A percentile compares a stretch with the other conserved stretches of the same genome.
phyloP scores from a whole-genome alignment of 2,113 vertebrate species.

The Urocitellus parryii region DNA sequence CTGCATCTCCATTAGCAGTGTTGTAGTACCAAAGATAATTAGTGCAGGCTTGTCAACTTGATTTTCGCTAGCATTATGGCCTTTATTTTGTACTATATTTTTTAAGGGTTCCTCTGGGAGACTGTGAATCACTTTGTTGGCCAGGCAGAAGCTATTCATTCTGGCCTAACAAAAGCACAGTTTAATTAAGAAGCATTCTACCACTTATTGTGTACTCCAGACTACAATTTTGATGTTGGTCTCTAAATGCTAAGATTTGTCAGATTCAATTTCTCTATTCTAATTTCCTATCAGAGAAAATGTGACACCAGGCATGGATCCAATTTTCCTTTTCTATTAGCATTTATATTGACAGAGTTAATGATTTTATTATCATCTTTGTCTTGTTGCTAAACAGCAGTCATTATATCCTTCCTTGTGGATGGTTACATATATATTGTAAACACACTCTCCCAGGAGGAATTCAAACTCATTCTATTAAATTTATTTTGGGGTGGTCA shows the following conservation, averaged over 20 bases:
- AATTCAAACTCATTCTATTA: constrained; percentile 65
- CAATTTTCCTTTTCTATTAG: constrained; percentile 89
- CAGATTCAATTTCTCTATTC: constrained; percentile 86
- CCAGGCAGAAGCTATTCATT: constrained; percentile 76
- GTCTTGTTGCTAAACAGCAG: constrained; percentile 84
- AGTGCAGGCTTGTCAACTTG: constrained; percentile 84
- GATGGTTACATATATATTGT: constrained; percentile 64
- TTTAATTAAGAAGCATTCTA: constrained; percentile 88
- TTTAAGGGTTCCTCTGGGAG: constrained; percentile 79
- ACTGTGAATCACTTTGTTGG: constrained; percentile 62
- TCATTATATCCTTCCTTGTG: constrained; percentile 70
- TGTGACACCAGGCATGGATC: constrained; percentile 85
- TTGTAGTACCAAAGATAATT: constrained; percentile 85
- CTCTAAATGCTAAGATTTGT: constrained; percentile 82
- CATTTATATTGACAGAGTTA: constrained; percentile 91
- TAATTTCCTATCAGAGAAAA: constrained; percentile 88
- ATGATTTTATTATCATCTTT: constrained; percentile 88
- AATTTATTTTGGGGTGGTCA: constrained; percentile 50
- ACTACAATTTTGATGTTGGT: constrained; percentile 82
- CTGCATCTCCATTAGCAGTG: constrained; percentile 69
- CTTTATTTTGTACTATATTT: constrained; percentile 82
- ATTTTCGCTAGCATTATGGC: constrained; percentile 84
- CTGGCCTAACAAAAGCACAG: constrained; percentile 80
- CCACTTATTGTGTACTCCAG: constrained; percentile 82
- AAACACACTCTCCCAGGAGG: constrained; percentile 25